Base-by-base conservation (phyloP, 1,140 invertebrate species). In the Temnothorax curvispinosus region DNA sequence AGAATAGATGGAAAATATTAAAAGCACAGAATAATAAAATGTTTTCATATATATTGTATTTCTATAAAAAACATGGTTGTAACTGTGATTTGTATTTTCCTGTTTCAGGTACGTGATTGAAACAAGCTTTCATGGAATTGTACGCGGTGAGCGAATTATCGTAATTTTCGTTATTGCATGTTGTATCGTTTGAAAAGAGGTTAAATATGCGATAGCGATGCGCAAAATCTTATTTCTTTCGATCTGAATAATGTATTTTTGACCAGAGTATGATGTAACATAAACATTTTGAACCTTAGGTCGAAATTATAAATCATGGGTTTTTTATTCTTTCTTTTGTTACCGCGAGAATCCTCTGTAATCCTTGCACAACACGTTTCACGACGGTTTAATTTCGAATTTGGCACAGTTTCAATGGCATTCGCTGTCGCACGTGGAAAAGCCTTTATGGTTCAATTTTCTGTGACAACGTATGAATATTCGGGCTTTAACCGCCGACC, bases 351-450 rank as follows among this genome's bases (percentile, higher is more conserved):
- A 81, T 65, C 15, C 54, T 72, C 27, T 72, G 18, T 82, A 74
- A 82, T 82, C 27, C 41, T 38, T 35, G 77, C 54, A 13, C 47
- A 62, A 21, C 27, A 3, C 75, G 27, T 54, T 60, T 47, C 58
- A 21, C 44, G 50, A 69, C 52, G 27, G n/a, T 87, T 87, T 87
- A 87, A 85, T 87, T 87, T 87, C 62, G 35, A 71, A 87, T 77
- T 85, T 87, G 86, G 81, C 82, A 87, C 82, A 41, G 67, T 76
- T 87, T 87, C 86, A 87, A 85, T 87, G 54, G 71, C 82, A 27
- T 27, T 65, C 21, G 27, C 67, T 6, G n/a, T 18, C 52, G 62
- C 44, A 38, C 75, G 62, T 41, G 62, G 67, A 44, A 13, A 62
- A 41, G 52, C 50, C 38, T 76, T 76, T 65, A 50, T 58, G 71